These are phyloP conservation scores for Schizaphis graminum DNA, from an alignment of 2,888 invertebrate species.

Conservation along the genomic window DNA sequence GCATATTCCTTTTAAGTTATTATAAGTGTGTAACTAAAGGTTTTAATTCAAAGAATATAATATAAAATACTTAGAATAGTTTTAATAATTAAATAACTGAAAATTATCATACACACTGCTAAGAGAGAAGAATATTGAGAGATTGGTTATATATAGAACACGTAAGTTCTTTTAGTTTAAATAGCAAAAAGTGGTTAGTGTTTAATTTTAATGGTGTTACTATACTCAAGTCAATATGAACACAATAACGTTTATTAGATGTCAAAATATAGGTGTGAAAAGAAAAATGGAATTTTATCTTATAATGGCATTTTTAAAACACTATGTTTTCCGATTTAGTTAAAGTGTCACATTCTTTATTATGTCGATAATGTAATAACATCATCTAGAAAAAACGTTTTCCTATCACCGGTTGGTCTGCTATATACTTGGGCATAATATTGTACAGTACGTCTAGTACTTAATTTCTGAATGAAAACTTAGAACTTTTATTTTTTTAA, in stretches of 20 bases:
- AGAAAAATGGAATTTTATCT: not conserved
- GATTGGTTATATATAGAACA: not conserved
- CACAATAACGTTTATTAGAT: not conserved
- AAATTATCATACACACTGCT: not conserved
- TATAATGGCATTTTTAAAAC: slow-evolving; percentile 19
- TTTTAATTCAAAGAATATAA: not conserved
- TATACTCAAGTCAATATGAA: not conserved
- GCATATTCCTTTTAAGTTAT: not conserved
- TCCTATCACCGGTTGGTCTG: not conserved
- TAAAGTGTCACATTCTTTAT: slow-evolving; percentile 14
- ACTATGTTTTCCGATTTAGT: not conserved
- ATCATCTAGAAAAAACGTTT: not conserved
- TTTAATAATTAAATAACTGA: not conserved
- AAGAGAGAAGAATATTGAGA: not conserved
- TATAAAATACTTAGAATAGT: not conserved
- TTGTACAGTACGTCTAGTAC: too few species aligned
- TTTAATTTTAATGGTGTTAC: not conserved
- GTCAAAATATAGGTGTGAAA: not conserved
- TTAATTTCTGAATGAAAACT: not conserved
- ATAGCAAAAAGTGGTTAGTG: not conserved
- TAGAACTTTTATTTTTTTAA: not conserved
- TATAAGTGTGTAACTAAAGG: not conserved
- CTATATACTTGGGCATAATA: too few species aligned
- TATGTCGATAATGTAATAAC: not conserved
- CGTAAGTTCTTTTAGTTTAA: not conserved